Evolutionary conservation across 1,140 invertebrate species (phyloP).

Genomic region (Rhizoglyphus robini): DNA sequence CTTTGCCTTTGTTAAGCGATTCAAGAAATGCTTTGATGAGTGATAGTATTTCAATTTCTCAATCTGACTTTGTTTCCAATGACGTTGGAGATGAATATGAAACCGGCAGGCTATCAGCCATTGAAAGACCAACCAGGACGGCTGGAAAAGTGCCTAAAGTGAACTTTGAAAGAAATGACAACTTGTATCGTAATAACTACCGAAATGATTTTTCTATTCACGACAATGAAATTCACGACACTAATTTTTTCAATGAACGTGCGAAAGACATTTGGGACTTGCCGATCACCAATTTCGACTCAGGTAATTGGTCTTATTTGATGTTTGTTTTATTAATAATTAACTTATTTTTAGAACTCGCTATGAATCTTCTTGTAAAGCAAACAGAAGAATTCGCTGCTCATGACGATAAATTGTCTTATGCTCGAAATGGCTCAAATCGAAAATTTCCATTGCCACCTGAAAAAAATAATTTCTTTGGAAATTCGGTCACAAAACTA

Average conservation of each 20-base stretch:
- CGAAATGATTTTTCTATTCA: not conserved
- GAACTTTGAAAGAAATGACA: not conserved
- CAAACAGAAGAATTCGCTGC: slow-evolving; percentile 15
- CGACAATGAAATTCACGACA: not conserved
- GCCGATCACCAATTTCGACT: slow-evolving; percentile 18
- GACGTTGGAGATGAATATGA: not conserved
- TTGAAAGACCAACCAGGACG: not conserved
- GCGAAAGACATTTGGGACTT: slow-evolving; percentile 19
- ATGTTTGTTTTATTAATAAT: not conserved
- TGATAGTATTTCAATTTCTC: not conserved
- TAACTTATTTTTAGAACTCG: slow-evolving; percentile 4
- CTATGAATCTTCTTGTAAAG: slow-evolving; percentile 12
- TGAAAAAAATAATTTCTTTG: not conserved
- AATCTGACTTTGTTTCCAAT: not conserved
- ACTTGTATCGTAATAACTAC: not conserved
- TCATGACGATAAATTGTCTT: not conserved
- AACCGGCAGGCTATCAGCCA: not conserved
- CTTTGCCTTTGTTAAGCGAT: not conserved
- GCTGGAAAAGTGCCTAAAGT: no score
- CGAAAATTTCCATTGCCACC: not conserved
- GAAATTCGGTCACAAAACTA: not conserved
- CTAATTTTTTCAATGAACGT: not conserved
- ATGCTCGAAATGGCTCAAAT: not conserved
- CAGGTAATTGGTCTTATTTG: not conserved
- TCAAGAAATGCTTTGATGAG: not conserved